Base-by-base conservation (phyloP, 2,797 vertebrate species). In the Prionace glauca region DNA sequence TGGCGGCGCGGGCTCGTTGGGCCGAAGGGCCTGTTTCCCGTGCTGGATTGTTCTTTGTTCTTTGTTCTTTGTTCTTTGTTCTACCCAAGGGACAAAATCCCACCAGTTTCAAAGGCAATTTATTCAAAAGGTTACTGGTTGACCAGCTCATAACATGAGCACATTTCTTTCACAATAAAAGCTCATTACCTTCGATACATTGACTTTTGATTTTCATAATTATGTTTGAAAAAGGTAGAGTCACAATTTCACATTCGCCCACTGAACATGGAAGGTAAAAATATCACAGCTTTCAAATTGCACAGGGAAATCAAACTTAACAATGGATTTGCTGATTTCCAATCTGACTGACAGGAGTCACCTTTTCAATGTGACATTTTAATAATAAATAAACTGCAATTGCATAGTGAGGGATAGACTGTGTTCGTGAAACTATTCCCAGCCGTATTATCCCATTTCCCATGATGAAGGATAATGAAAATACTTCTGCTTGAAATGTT, bases 301-400 rank as follows among this genome's bases (percentile, higher is more conserved):
- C 26, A 94, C 67, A 50, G 45, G 41, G 71, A 56, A 74, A 50
- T 94, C 29, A 94, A 50, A 74, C 74, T 29, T 94, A 22, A 74
- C 71, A 74, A 56, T 2, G 1, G 10, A 45, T 71, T 26, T 94
- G 65, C 36, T 2, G 69, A 20, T 56, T 50, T 18, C 29, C 69
- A 74, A 92, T 18, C 41, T 94, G 90, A 69, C 32, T 65, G 88
- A 67, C 29, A n/a, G n/a, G 62, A 92, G 90, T 92, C n/a, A 67
- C 90, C n/a, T 67, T 92, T 36, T 22, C 90, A 92, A 67, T 36
- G 90, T 92, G 90, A 67, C 20, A 92, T 92, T 92, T 92, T 92
- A 92, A 92, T 92, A 92, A 92, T 92, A 92, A 69, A 92, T 92
- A 60, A n/a, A 91, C 14, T 62, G 16, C 60, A 36, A 20, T 3